Evolutionary conservation across 2,113 vertebrate genomes (phyloP), one percentile per base, ranked within the genome.

Genomic region (Pluvianellus socialis): DNA sequence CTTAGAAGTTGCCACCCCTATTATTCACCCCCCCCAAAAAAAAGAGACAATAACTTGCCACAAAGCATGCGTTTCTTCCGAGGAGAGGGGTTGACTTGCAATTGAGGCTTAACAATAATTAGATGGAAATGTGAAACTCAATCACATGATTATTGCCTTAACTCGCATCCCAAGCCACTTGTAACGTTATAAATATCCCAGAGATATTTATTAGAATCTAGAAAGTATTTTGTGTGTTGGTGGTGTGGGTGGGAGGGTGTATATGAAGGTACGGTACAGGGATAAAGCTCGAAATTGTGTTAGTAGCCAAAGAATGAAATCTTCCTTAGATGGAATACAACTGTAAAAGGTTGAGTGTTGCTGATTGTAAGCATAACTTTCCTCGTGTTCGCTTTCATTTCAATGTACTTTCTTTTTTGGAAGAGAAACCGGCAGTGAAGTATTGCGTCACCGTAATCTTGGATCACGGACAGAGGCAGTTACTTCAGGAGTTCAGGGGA

Each of bases 391-490:
- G 11, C 79, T 90, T 93, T 81, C 68, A 76, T 88, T 97, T 96
- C 63, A 35, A 0, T 71, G 68, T 49, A 33, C 89, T 95, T 94
- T 95, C 81, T 72, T 92, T 96, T 92, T 97, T 91, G 96, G 91
- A 95, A 93, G 83, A 91, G 88, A 88, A 94, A 2, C 77, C 80
- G 80, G 79, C 94, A 72, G 73, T 33, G 56, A 75, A 92, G 84
- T 65, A 17, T 88, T 94, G 91, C 70, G 2, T 89, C 90, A 88
- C 79, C 0, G 3, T 67, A 12, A 49, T 50, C 90, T 96, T 93
- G 92, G 96, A 77, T 72, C 45, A 9, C 38, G 12, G 49, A 58
- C 77, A 79, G 81, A 47, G 84, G 59, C 67, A 55, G 44, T 88
- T 92, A 8, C 80, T 92, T 56, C 77, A 40, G 66, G 65, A 76